Base-by-base conservation (phyloP, 2,888 invertebrate species). In the Aleiodes alternator region DNA sequence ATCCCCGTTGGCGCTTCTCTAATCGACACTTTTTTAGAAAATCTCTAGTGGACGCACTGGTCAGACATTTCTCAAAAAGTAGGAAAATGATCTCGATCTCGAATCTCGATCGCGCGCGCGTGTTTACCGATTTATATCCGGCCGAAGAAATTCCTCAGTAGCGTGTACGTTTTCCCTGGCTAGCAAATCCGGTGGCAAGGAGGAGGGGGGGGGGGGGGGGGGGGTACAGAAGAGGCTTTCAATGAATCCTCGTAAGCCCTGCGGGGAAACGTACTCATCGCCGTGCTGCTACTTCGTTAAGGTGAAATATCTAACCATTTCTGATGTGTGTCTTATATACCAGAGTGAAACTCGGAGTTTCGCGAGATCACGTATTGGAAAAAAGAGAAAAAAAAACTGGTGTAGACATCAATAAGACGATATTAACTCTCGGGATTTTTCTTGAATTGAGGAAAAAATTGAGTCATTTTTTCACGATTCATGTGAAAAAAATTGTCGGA, bases 21-120 rank as follows among this genome's bases (percentile, higher is more conserved):
- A 51, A 68, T 68, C 68, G 68, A 68, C 68, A 68, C 68, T 68
- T 68, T 23, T 68, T 74, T 74, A 74, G 74, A 74, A 69, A 74
- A 64, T 51, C 59, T 50, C 48, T 11, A 16, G 34, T n/a, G n/a
- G n/a, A n/a, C n/a, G 43, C 43, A 38, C 3, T 31, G 31, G 31
- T 31, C n/a, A n/a, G 31, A 31, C 38, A 56, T 55, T 31, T 51
- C n/a, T 51, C 23, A 66, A 55, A 66, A 66, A 73, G 68, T 73
- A 66, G 73, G 72, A 73, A 73, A 73, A 66, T 73, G 55, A 73
- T 73, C 73, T 38, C 12, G 73, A 73, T 73, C 73, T 73, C 48
- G 66, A 29, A 29, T 38, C 50, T 2, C 14, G 34, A 59, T 31
- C 6, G 66, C 29, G n/a, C 53, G 57, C 70, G 70, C 43, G 48